Evolutionary conservation across 2,797 vertebrate species (phyloP), one percentile per base, ranked within the genome.

Genomic region (Psittacula derbiana): DNA sequence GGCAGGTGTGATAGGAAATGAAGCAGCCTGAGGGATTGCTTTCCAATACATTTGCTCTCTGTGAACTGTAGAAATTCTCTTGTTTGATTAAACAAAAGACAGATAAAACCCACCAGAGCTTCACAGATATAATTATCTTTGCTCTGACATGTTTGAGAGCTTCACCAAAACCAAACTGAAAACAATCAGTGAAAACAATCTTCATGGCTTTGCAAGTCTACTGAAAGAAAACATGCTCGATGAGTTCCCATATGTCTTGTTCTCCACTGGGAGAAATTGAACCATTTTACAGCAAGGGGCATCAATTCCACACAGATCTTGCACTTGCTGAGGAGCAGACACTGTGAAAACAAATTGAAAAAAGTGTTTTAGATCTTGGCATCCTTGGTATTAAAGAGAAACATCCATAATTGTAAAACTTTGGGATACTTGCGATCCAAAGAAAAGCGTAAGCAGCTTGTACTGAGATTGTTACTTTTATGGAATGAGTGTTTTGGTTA

Each of bases 1-100:
- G 73, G 40, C 70, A 93, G 76, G 64, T 86, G 62, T 67, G 80
- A 71, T 36, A 93, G 64, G 90, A 95, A 91, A 92, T 92, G 40
- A 93, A 91, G 71, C 81, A 90, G 94, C 82, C 82, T 61, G 60
- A 92, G 55, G 85, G 33, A 57, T 62, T 72, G 24, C 88, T 90
- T 95, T 86, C 61, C 74, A 83, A 72, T 91, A 33, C 33, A 84
- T 44, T 83, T 74, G 41, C 88, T 91, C 47, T 65, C 46, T 80
- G 33, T 0, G 0, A 95, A 74, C 64, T 50, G 47, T 76, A 85
- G 76, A 93, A 92, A 92, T 90, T 83, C 55, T 61, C 62, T 90
- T 65, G 40, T 90, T 95, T 92, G 79, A 46, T 88, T 92, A 88
- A 91, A 86, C 60, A 88, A 93, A 94, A 91, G 55, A 49, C 47